Evolutionary conservation across 1,140 invertebrate species (phyloP), one percentile per base, ranked within the genome.

Genomic region (Leptoteleia sp.): DNA sequence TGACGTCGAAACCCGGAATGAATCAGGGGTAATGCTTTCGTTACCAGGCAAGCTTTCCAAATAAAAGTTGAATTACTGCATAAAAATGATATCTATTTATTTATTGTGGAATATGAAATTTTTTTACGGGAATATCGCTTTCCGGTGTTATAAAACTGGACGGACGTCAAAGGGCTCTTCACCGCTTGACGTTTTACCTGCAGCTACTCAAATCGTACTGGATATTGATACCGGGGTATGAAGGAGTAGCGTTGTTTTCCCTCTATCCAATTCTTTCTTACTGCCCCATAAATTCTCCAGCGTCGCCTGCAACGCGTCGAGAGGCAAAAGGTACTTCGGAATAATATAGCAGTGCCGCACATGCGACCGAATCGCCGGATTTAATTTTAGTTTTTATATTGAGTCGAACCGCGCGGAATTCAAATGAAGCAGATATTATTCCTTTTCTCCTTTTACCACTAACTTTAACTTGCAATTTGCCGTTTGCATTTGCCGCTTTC

Each of bases 381-480:
- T 80, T 80, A 59, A 76, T 80, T 80, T 76, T 17, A 73, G 48
- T 80, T 76, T 73, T 73, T 76, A 67, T 71, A 68, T 68, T 25
- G 54, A 29, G 31, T 33, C 40, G 72, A 67, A 62, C 47, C 31
- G 48, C 55, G 78, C 38, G 67, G 72, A 80, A 76, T 80, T 76
- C 67, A 80, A 80, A 80, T 80, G 71, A 76, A 67, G 17, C 31
- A 52, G 42, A 70, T 67, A 65, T 64, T 75, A 59, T 17, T 38
- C 47, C 6, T 16, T 45, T 43, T 35, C 38, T 59, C 40, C 19
- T 50, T 47, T 68, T 79, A 55, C 38, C 62, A 33, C 57, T 64
- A 57, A 22, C 48, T 64, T 55, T 15, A 67, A 55, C 27, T 25
- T n/a, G 33, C 31, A 33, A 50, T 19, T 59, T 52, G 1, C 47